These are phyloP conservation scores for Odontocerum albicorne DNA, from an alignment of 2,888 invertebrate species.

Conservation along the genomic window DNA sequence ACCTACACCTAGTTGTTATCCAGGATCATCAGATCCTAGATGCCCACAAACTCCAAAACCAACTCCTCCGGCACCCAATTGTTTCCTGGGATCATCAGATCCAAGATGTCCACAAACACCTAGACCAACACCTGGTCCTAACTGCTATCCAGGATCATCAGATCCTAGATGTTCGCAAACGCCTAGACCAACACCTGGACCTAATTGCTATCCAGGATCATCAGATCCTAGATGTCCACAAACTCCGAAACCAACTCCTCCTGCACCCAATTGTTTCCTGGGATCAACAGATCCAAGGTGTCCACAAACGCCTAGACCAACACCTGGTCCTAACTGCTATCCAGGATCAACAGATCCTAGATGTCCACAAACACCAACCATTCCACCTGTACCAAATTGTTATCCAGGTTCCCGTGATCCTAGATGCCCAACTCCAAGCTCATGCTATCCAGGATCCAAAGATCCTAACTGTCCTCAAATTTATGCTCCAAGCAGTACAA, in stretches of 20 bases:
- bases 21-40: slow-evolving; percentile 39
- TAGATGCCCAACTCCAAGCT: slow-evolving; percentile 36
- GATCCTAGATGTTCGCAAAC: slow-evolving; percentile 42
- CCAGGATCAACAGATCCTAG: slow-evolving; percentile 47
- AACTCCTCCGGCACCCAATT: slow-evolving; percentile 38
- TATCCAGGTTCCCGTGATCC: slow-evolving; percentile 43
- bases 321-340: slow-evolving; percentile 38
- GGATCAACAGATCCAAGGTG: slow-evolving; percentile 41
- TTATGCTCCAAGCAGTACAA: slow-evolving; percentile 38
- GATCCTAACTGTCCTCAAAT: slow-evolving; percentile 45
- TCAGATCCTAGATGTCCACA: slow-evolving; percentile 41
- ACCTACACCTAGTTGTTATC: slow-evolving; percentile 30
- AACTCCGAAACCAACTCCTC: slow-evolving; percentile 32
- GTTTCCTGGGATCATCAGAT: slow-evolving; percentile 41
- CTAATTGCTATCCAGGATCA: slow-evolving; percentile 43
- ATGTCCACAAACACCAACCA: slow-evolving; percentile 37
- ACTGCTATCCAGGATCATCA: slow-evolving; percentile 42
- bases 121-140: slow-evolving; percentile 37
- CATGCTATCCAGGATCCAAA: slow-evolving; percentile 43
- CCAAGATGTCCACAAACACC: slow-evolving; percentile 38
- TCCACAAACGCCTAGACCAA: slow-evolving; percentile 31
- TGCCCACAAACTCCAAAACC: slow-evolving; percentile 39
- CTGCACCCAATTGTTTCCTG: slow-evolving; percentile 38
- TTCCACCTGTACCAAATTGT: slow-evolving; percentile 38
- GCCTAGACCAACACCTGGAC: slow-evolving; percentile 46